Evolutionary conservation across 2,113 vertebrate genomes (phyloP).

Genomic region (Dinomys branickii): DNA sequence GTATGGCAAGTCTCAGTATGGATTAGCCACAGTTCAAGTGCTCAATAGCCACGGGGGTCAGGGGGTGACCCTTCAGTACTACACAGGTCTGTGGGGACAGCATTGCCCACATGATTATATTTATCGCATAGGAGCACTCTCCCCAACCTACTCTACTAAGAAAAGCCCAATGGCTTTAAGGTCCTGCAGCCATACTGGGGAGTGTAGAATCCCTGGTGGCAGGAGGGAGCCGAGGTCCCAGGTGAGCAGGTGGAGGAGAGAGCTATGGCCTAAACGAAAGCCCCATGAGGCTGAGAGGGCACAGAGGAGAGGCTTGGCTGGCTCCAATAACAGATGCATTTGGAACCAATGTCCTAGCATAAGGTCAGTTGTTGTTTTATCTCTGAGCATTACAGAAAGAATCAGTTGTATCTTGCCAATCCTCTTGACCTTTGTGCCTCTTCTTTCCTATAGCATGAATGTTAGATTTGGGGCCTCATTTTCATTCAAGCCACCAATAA

Average conservation of each 20-base stretch:
- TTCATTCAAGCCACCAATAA: background rate
- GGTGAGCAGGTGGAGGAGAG: fast-evolving
- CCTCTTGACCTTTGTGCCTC: background rate
- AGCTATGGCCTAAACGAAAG: background rate
- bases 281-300: background rate
- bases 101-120: background rate
- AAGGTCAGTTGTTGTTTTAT: background rate
- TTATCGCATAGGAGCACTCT: background rate
- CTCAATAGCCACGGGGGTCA: too few species aligned
- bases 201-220: background rate
- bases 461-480: background rate
- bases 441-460: background rate
- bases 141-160: background rate
- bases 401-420: background rate
- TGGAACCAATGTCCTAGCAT: background rate
- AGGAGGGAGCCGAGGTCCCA: background rate
- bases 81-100: background rate
- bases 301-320: fast-evolving
- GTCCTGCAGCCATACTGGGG: background rate
- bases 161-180: background rate
- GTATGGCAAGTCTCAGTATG: background rate
- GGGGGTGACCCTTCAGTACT: background rate
- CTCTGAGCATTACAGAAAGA: background rate
- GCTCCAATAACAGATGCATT: background rate
- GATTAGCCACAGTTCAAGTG: background rate